Evolutionary conservation across 2,797 vertebrate species (phyloP), one percentile per base, ranked within the genome.

Genomic region (Myotis planiceps): DNA sequence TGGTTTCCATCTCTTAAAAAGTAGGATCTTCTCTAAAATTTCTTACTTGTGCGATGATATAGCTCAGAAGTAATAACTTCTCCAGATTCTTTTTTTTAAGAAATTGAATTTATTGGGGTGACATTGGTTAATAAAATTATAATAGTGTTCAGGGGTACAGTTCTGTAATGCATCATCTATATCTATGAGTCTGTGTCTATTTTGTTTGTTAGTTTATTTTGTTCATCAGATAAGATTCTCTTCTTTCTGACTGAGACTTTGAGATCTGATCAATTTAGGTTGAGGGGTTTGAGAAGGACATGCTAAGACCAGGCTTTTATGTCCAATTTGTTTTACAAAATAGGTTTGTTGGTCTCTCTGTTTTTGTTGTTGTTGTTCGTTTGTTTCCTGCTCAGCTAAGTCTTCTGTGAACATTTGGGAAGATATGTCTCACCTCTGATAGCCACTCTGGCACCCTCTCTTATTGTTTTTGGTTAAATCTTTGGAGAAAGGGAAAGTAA

Each of bases 241-340:
- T 81, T 86, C n/a, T 80, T 95, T 86, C 84, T 51, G 58, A 83
- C 5, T 34, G 71, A 90, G 51, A 75, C 55, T 91, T 86, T 86
- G 29, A 69, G 55, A 96, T 49, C 32, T 74, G 55, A 80, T 74
- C 65, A 83, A 87, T 90, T 2, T 32, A 66, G 39, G 21, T 13
- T 80, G 45, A 47, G n/a, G 32, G 9, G 16, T 95, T 75, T 84
- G 39, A 90, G 34, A 92, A 19, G 23, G 66, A n/a, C 13, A 9
- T 29, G 42, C 15, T 60, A 37, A 66, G 16, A 51, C 66, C 34
- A 87, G 32, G 34, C 14, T 84, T 75, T 84, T 76, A 65, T 32
- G 25, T 75, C 16, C 34, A 49, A 42, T 90, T 88, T 88, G 3
- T 42, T 75, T 79, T 92, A 68, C 27, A 58, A 39, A 71, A 14